phyloP scores from a whole-genome alignment of 2,113 vertebrate species.

The Caracal caracal region DNA sequence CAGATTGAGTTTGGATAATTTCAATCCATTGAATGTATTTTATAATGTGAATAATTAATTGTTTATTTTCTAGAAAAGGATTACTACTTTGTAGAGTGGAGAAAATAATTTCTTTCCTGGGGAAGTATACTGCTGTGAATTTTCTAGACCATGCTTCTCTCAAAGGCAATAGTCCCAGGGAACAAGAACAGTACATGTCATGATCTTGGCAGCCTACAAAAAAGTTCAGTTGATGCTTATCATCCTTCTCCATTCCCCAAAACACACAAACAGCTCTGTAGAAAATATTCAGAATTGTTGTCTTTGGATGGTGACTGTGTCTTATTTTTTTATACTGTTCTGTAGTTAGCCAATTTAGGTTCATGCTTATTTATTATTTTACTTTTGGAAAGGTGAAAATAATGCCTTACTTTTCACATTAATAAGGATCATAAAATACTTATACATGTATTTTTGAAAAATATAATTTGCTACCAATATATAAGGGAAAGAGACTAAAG shows the following conservation, averaged over 20 bases:
- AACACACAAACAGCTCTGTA: background rate
- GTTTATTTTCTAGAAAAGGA: background rate
- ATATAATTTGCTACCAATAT: background rate
- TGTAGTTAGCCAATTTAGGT: background rate
- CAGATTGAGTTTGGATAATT: background rate
- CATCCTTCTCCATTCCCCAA: background rate
- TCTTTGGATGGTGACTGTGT: background rate
- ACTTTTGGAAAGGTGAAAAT: constrained; percentile 2
- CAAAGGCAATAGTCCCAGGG: background rate
- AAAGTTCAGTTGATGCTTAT: background rate
- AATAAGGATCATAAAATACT: background rate
- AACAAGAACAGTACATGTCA: background rate
- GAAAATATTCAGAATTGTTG: background rate
- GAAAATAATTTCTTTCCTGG: background rate
- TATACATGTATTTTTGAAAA: background rate
- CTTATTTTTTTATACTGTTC: background rate
- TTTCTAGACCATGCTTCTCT: background rate
- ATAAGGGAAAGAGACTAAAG: background rate
- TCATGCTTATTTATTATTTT: background rate
- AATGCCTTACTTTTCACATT: background rate
- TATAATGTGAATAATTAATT: background rate
- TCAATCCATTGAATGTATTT: background rate
- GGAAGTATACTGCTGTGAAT: background rate
- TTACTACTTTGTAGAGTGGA: background rate
- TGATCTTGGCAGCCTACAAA: background rate